These are phyloP conservation scores for Caenorhabditis sp. DNA, from an alignment of 2,888 invertebrate species.

Conservation along the genomic window DNA sequence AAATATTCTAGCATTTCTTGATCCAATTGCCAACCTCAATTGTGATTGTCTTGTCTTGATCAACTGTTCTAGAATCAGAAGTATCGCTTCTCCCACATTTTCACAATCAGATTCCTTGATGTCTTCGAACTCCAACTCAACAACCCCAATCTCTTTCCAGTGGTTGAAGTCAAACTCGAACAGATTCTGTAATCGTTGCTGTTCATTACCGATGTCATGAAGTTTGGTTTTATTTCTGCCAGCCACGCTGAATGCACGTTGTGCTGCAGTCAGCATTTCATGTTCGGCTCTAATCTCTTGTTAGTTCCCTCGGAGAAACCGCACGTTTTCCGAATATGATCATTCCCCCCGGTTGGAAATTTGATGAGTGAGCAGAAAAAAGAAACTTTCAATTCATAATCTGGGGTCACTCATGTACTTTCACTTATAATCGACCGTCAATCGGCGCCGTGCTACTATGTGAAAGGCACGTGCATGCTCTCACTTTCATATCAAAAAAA, in stretches of 20 bases:
- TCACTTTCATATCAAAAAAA: conserved; percentile 36
- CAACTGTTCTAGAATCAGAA: conserved; percentile 15
- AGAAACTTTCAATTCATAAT: conserved; percentile 57
- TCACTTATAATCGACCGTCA: conserved; percentile 39
- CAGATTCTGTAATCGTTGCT: conserved; percentile 58
- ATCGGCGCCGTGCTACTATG: conserved; percentile 59
- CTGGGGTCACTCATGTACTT: conserved; percentile 30
- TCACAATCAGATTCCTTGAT: conserved; percentile 18
- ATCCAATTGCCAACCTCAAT: conserved; percentile 44
- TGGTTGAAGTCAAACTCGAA: conserved; percentile 64
- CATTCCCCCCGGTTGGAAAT: conserved; percentile 8
- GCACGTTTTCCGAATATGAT: conserved; percentile 11
- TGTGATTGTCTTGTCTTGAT: conserved; percentile 52
- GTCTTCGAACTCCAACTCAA: conserved; percentile 53
- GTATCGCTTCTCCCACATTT: conserved; percentile 18
- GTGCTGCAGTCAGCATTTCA: conserved; percentile 53
- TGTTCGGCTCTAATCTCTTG: conserved; percentile 28
- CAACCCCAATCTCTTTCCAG: conserved; percentile 66
- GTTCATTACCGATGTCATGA: conserved; percentile 33
- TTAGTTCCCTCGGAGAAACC: not conserved
- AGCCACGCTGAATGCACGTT: conserved; percentile 54
- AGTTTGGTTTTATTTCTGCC: conserved; percentile 23
- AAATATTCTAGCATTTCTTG: not conserved
- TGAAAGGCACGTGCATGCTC: conserved; percentile 58
- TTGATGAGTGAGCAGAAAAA: not conserved